Evolutionary conservation across 2,888 invertebrate genomes (phyloP), one percentile per base, ranked within the genome.

Genomic region (Anaspis maculata): DNA sequence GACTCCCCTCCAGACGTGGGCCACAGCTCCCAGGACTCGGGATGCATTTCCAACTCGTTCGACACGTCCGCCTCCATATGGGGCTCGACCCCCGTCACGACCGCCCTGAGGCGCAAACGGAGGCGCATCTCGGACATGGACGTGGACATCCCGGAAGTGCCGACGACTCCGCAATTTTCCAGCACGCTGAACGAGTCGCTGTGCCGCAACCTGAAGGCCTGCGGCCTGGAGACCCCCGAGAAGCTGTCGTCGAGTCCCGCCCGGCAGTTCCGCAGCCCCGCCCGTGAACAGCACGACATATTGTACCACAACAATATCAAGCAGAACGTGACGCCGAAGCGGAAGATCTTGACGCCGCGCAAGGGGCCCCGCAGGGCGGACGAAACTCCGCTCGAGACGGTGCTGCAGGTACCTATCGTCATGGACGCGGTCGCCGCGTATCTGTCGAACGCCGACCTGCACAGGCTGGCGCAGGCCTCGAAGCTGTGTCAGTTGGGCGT

Each of bases 131-230:
- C 5, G 5, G 19, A 19, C 5, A 9, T 6, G 19, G 9, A 19
- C 19, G 19, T 9, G 19, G 5, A 6, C 5, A 5, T 19, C 19
- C 19, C 19, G 19, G 5, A 6, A 5, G 5, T 9, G 4, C 34
- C 46, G 3, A 41, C 46, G 9, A n/a, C n/a, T n/a, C 49, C 50
- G 6, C 42, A 48, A 41, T 50, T 52, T 42, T 59, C 57, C 2
- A 62, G 60, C 39, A 59, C 60, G 1, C 41, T 59, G 13, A 61
- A 61, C 37, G 60, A 58, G 32, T 58, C 59, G 9, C 46, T 62
- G 19, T 46, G 56, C 15, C 43, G 47, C 15, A 47, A 54, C 27
- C 43, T 63, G 13, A 56, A 61, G 40, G 52, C 53, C 13, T 54
- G 55, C 34, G 44, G 50, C 11, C 34, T 48, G 14, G 40, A 38